A percentile compares a stretch with the other conserved stretches of the same genome.
phyloP scores from a whole-genome alignment of 2,797 vertebrate species.

The Gouania willdenowi region DNA sequence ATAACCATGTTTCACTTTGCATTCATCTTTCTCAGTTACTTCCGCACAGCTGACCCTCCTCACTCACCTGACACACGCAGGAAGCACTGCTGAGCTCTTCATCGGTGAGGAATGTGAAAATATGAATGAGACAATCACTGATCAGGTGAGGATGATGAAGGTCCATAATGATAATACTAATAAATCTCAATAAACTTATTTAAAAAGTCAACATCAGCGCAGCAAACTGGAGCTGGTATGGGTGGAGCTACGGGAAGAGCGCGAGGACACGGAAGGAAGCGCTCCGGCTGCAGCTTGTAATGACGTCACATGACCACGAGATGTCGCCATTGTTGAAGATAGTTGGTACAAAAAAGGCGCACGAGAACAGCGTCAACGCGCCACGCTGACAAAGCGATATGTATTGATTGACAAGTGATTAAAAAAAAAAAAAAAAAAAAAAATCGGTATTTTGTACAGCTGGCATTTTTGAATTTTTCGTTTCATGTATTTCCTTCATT shows the following conservation, averaged over 20 bases:
- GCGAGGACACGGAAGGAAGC: slow-evolving; percentile 2
- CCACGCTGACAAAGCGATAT: too few relatives aligned
- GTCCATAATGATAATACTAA: slow-evolving; percentile 32
- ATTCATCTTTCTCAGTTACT: slow-evolving; percentile 24
- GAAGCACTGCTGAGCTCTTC: slow-evolving; percentile 70
- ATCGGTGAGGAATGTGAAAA: slow-evolving; percentile 71
- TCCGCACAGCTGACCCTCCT: too few relatives aligned
- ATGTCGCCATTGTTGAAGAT: slow-evolving; percentile 61
- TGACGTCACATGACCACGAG: slow-evolving; percentile 21
- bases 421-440: too few relatives aligned
- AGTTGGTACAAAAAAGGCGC: accelerated
- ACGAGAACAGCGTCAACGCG: too few relatives aligned
- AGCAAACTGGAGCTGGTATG: background rate
- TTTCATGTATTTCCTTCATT: too few relatives aligned
- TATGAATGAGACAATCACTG: slow-evolving; percentile 66
- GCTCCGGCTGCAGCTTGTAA: background rate
- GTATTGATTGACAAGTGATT: too few relatives aligned
- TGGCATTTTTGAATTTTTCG: too few relatives aligned
- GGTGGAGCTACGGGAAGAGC: slow-evolving; percentile 35
- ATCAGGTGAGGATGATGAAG: slow-evolving; percentile 24
- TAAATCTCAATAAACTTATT: accelerated
- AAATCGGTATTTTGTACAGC: too few relatives aligned
- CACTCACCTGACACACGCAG: slow-evolving; percentile 75
- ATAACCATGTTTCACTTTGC: too few relatives aligned
- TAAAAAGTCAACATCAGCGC: background rate